phyloP scores from a whole-genome alignment of 2,888 invertebrate species.

The Zaprionus obscuricornis region DNA sequence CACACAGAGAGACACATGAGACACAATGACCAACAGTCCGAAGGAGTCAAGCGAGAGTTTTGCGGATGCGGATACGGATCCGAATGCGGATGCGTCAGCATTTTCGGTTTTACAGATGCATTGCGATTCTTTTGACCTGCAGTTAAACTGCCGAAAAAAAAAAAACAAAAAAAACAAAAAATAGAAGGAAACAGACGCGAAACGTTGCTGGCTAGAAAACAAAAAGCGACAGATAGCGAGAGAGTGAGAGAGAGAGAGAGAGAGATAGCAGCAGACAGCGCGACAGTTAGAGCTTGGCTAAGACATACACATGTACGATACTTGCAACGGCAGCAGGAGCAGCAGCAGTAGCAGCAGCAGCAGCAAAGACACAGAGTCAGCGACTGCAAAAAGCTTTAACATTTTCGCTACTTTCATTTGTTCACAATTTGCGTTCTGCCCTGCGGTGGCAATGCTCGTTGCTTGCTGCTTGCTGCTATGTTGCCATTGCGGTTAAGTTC shows the following conservation, averaged over 20 bases:
- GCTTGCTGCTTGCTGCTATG: conserved; percentile 2
- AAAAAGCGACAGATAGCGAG: conserved; percentile 18
- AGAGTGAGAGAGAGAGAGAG: conserved; percentile 1
- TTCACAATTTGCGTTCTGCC: conserved; percentile 74
- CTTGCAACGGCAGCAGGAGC: no score
- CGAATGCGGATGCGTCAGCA: conserved; percentile 48
- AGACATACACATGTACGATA: conserved; percentile 55
- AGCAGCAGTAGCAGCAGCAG: neutral
- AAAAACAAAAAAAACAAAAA: neutral
- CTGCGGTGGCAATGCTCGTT: conserved; percentile 67
- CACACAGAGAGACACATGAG: neutral
- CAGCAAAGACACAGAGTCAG: neutral
- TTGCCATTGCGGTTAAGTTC: conserved; percentile 68
- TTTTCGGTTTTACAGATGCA: conserved; percentile 49
- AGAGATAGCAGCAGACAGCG: conserved; percentile 5
- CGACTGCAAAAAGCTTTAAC: conserved; percentile 31
- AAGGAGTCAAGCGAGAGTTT: neutral
- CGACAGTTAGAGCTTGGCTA: conserved; percentile 8
- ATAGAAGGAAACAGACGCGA: conserved; percentile 33
- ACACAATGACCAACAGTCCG: conserved; percentile 33
- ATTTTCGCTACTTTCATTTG: conserved; percentile 74
- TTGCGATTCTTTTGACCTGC: conserved; percentile 69
- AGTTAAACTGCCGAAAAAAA: conserved; percentile 67
- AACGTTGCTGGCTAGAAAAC: conserved; percentile 23
- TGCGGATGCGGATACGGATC: neutral